Conservation (phyloP, 2,888 invertebrate species). For the Idaea biselata region DNA sequence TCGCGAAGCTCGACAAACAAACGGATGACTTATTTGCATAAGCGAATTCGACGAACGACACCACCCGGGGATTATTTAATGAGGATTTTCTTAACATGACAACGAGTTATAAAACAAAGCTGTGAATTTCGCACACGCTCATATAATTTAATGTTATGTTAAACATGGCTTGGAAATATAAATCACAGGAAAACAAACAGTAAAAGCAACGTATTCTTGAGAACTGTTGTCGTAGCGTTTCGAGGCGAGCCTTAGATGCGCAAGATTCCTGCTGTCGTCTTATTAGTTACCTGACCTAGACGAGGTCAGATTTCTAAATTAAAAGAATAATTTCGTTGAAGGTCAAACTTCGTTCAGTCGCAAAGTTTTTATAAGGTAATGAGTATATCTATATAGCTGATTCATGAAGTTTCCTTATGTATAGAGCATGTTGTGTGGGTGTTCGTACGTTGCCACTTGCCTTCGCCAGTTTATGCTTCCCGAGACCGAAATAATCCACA, state of each 20-base stretch:
- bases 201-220: constrained; percentile 8
- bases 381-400: constrained; percentile 34
- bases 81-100: constrained; percentile 49
- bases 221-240: neutral
- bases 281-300: neutral
- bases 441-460: constrained; percentile 30
- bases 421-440: constrained; percentile 36
- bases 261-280: neutral
- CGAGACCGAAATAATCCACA: constrained; percentile 74
- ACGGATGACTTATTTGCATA: constrained; percentile 52
- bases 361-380: neutral
- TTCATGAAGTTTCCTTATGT: constrained; percentile 58
- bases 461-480: constrained; percentile 64
- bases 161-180: constrained; percentile 19
- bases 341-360: neutral
- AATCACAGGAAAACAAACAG: constrained; percentile 5
- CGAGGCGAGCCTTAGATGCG: neutral
- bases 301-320: neutral
- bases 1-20: constrained; percentile 44
- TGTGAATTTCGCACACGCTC: constrained; percentile 39
- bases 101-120: constrained; percentile 41
- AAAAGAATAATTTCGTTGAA: neutral
- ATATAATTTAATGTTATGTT: constrained; percentile 21
- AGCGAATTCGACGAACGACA: constrained; percentile 54
- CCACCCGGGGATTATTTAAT: constrained; percentile 55